Conservation (phyloP, 1,140 invertebrate species). For the Catajapyx aquilonaris region DNA sequence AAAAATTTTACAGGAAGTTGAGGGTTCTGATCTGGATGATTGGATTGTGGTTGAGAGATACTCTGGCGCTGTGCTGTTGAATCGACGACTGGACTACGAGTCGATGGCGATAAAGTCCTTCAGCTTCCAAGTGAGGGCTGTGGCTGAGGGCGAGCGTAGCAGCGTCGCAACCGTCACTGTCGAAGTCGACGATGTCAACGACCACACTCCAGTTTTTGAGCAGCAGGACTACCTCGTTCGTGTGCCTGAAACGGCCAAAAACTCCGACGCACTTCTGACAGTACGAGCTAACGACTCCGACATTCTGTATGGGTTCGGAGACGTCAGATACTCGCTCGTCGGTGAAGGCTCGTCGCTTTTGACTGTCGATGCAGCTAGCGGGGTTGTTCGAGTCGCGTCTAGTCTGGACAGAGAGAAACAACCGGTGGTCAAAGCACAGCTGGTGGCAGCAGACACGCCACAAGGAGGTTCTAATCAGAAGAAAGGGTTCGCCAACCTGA, state of each 20-base stretch:
- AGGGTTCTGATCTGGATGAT: constrained; percentile 11
- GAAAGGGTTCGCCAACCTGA: constrained; percentile 27
- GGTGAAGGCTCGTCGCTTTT: constrained; percentile 51
- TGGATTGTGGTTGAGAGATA: constrained; percentile 15
- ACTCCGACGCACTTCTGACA: constrained; percentile 40
- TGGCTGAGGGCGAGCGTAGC: constrained; percentile 36
- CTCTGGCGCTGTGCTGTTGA: constrained; percentile 35
- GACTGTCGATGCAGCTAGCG: constrained; percentile 28
- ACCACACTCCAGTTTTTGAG: constrained; percentile 38
- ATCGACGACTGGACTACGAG: constrained; percentile 52
- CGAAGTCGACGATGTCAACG: constrained; percentile 50
- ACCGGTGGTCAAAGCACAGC: constrained; percentile 38
- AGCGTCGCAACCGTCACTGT: constrained; percentile 42
- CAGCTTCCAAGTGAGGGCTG: constrained; percentile 44
- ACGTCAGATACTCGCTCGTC: constrained; percentile 39
- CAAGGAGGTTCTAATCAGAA: constrained; percentile 38
- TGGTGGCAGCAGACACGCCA: constrained; percentile 50
- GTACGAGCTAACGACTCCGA: constrained; percentile 46
- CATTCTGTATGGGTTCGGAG: constrained; percentile 36
- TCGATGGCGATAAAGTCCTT: constrained; percentile 34
- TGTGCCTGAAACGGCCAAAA: constrained; percentile 41
- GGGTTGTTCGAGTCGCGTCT: constrained; percentile 31
- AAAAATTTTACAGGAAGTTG: too few relatives aligned
- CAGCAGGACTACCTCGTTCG: constrained; percentile 40
- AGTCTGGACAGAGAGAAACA: constrained; percentile 52